A percentile compares a stretch with the other conserved stretches of the same genome.
Conservation (phyloP, 2,113 vertebrate species). For the Halichoeres trimaculatus region DNA sequence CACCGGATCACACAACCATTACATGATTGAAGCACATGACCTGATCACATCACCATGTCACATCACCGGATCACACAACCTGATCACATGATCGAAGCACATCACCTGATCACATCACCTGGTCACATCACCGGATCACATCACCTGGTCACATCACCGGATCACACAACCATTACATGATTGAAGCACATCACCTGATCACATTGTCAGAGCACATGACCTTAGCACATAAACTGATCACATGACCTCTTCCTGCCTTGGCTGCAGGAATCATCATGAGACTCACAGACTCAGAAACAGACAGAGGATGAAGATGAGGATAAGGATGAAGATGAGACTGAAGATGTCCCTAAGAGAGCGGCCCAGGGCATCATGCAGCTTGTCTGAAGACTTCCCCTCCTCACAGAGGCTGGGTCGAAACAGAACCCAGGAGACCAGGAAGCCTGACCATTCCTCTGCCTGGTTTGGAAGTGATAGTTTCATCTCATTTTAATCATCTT, state of each 20-base stretch:
- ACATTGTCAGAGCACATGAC: conserved; percentile 18
- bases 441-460: neutral
- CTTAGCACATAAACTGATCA: conserved; percentile 15
- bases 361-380: neutral
- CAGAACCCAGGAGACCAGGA: neutral
- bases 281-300: conserved; percentile 4
- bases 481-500: neutral
- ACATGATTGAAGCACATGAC: too few relatives aligned
- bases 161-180: too few relatives aligned
- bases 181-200: too few relatives aligned
- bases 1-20: too few relatives aligned
- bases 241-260: neutral
- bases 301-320: neutral
- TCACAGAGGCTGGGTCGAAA: neutral
- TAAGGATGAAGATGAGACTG: neutral
- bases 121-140: too few relatives aligned
- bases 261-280: conserved; percentile 9
- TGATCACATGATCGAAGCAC: too few relatives aligned
- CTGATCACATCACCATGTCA: too few relatives aligned
- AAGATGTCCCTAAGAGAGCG: conserved; percentile 19
- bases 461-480: neutral
- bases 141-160: too few relatives aligned
- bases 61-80: too few relatives aligned
- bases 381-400: neutral
- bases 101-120: too few relatives aligned